Conservation (phyloP, 2,797 vertebrate genomes). For the Steatocranus sp. region DNA sequence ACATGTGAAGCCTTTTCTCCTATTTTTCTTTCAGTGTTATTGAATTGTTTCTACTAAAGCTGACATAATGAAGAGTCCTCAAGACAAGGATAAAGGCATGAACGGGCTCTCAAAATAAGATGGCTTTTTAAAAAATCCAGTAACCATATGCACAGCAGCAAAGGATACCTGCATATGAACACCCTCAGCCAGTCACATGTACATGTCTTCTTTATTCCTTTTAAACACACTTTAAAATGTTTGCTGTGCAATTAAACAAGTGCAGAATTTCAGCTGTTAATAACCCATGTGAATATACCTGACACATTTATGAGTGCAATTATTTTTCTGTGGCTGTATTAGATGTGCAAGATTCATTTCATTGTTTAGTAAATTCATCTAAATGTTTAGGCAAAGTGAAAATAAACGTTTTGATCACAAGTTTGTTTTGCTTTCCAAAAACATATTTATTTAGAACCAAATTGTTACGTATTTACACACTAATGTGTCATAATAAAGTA, state of each 20-base stretch:
- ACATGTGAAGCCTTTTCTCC: not conserved
- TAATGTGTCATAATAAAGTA: not conserved
- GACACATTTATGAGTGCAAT: not conserved
- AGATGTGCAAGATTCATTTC: not conserved
- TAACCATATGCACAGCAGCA: not conserved
- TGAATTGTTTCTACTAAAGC: not conserved
- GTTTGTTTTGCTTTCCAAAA: not conserved
- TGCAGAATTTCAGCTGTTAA: not conserved
- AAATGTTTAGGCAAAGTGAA: not conserved
- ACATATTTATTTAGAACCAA: not conserved
- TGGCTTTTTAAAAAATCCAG: fast-evolving
- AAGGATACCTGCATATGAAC: not conserved
- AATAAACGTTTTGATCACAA: not conserved
- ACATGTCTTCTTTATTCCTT: not conserved
- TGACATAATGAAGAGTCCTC: not conserved
- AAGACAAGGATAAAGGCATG: not conserved
- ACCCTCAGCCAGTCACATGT: not conserved
- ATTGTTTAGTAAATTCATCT: not conserved
- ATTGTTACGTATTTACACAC: not conserved
- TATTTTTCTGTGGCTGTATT: not conserved
- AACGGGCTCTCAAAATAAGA: not conserved
- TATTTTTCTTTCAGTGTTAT: not conserved
- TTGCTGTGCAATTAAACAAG: not conserved
- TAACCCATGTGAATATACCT: not conserved
- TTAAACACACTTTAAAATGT: not conserved